These are phyloP conservation scores for Biston stratarius DNA, from an alignment of 2,888 invertebrate genomes.

Conservation along the genomic window DNA sequence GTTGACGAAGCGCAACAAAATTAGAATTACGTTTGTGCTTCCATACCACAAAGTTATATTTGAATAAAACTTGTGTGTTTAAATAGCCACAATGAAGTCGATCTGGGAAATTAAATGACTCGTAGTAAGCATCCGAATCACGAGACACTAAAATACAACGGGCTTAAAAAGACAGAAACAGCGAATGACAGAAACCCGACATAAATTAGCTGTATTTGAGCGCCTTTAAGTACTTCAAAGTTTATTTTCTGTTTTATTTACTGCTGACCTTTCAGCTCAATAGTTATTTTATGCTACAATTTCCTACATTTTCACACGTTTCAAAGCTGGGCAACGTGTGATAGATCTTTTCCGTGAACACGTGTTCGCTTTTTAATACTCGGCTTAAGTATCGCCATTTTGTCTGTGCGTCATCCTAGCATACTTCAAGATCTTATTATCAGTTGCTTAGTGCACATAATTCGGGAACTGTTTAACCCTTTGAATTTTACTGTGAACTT, in stretches of 20 bases:
- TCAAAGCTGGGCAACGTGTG: not conserved
- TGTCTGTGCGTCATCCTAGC: slow-evolving; percentile 20
- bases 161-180: not conserved
- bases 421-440: slow-evolving; percentile 4
- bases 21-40: not conserved
- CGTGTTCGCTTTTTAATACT: not conserved
- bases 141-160: not conserved
- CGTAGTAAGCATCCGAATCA: not conserved
- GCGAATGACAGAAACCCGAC: slow-evolving; percentile 7
- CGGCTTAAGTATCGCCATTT: slow-evolving; percentile 36
- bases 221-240: not conserved
- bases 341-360: slow-evolving; percentile 5
- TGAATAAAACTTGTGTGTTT: not conserved
- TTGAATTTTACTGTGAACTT: slow-evolving; percentile 11
- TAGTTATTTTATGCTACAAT: slow-evolving; percentile 1
- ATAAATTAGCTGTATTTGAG: slow-evolving; percentile 18
- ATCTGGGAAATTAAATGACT: not conserved
- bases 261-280: slow-evolving; percentile 13
- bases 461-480: slow-evolving; percentile 18
- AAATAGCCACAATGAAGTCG: not conserved
- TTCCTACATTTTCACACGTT: slow-evolving; percentile 1
- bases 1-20: not conserved
- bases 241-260: slow-evolving; percentile 15
- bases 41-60: not conserved
- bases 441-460: slow-evolving; percentile 22